These are phyloP conservation scores for Nannobrachium achirus DNA, from an alignment of 2,113 vertebrate species.

Conservation along the genomic window DNA sequence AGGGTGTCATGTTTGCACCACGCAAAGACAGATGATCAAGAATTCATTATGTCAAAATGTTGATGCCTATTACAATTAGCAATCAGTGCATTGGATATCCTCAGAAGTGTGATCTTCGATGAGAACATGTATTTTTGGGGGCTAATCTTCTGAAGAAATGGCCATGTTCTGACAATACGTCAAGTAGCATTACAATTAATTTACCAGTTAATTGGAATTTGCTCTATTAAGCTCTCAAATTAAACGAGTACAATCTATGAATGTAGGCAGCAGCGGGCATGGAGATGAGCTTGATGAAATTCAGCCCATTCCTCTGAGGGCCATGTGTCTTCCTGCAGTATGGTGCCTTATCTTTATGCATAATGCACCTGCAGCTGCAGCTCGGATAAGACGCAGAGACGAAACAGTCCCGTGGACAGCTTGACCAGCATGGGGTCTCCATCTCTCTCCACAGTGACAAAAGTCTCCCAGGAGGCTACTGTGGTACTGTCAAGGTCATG, in stretches of 20 bases:
- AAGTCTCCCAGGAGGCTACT: slow-evolving; percentile 38
- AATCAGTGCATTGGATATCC: slow-evolving; percentile 28
- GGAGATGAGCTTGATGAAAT: slow-evolving; percentile 40
- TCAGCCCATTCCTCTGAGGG: slow-evolving; percentile 34
- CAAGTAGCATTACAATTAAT: slow-evolving; percentile 51
- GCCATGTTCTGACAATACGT: slow-evolving; percentile 44
- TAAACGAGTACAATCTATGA: slow-evolving; percentile 30
- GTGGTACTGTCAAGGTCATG: slow-evolving; percentile 58
- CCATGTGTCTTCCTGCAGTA: slow-evolving; percentile 17
- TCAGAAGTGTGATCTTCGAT: slow-evolving; percentile 18
- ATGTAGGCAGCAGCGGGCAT: slow-evolving; percentile 19
- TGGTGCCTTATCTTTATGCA: slow-evolving; percentile 34
- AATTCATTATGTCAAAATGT: slow-evolving; percentile 30
- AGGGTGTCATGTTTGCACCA: slow-evolving; percentile 6
- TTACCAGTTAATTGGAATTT: slow-evolving; percentile 47
- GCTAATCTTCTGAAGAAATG: slow-evolving; percentile 26
- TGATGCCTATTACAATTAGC: slow-evolving; percentile 19
- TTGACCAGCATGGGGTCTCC: slow-evolving; percentile 56
- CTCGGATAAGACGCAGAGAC: slow-evolving; percentile 35
- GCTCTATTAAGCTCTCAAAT: slow-evolving; percentile 55
- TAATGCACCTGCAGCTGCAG: slow-evolving; percentile 36
- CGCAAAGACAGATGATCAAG: background rate
- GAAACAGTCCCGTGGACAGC: slow-evolving; percentile 58
- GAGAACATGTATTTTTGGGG: slow-evolving; percentile 48
- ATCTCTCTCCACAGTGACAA: slow-evolving; percentile 44